Percentiles rank a stretch among this genome's conserved stretches.
Conservation (phyloP, 2,888 invertebrate species). For the Drosophila lacicola region DNA sequence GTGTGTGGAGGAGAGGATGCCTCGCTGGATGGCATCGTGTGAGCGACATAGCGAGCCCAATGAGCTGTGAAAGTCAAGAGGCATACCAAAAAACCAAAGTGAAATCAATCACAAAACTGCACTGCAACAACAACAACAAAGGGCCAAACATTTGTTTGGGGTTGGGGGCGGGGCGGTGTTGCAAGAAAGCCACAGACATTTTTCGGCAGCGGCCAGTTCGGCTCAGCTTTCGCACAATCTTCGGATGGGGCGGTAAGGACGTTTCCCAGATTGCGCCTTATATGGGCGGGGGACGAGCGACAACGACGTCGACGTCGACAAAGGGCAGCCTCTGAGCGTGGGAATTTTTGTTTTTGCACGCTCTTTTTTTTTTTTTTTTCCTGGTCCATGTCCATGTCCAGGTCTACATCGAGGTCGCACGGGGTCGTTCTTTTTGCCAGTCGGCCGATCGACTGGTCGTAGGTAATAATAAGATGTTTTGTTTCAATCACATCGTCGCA, state of each 20-base stretch:
- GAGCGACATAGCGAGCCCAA: conserved; percentile 67
- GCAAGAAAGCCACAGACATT: conserved; percentile 63
- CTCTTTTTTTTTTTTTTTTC: conserved; percentile 45
- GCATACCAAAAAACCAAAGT: conserved; percentile 52
- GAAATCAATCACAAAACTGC: conserved; percentile 71
- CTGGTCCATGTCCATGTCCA: conserved; percentile 36
- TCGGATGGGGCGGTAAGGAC: conserved; percentile 67
- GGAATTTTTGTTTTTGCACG: conserved; percentile 75
- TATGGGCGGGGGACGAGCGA: conserved; percentile 55
- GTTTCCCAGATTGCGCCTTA: conserved; percentile 72
- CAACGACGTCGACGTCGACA: conserved; percentile 56
- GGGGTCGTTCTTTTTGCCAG: conserved; percentile 70
- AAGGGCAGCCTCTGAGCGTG: conserved; percentile 72
- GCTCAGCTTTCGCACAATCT: conserved; percentile 48
- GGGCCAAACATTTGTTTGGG: conserved; percentile 38
- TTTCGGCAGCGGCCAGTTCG: conserved; percentile 42
- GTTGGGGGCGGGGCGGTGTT: conserved; percentile 27
- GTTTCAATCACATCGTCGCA: conserved; percentile 80
- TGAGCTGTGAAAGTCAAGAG: conserved; percentile 77
- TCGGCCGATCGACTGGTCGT: conserved; percentile 47
- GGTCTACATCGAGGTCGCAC: conserved; percentile 72
- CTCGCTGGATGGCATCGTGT: conserved; percentile 51
- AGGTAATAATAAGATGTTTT: conserved; percentile 80
- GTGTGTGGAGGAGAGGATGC: conserved; percentile 21
- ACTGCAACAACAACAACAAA: conserved; percentile 13